These are phyloP conservation scores for Mylabris sibirica DNA, from an alignment of 2,888 invertebrate genomes.

Conservation along the genomic window DNA sequence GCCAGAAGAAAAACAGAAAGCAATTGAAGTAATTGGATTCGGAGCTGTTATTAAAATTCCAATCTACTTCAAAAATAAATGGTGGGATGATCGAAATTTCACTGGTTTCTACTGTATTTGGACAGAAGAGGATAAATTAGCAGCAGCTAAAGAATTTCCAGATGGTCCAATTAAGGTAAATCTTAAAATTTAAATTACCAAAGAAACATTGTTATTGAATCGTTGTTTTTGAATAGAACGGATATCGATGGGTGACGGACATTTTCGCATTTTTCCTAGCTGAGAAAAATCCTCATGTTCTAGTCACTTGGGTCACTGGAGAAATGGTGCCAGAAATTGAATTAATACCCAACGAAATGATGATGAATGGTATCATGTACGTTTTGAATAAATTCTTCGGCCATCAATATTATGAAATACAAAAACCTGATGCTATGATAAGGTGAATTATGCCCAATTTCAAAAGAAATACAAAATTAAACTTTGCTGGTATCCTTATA, in stretches of 20 bases:
- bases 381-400: conserved; percentile 65
- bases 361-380: conserved; percentile 62
- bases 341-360: conserved; percentile 63
- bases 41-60: conserved; percentile 43
- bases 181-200: not conserved
- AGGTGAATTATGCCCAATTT: conserved; percentile 44
- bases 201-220: not conserved
- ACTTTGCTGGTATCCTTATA: conserved; percentile 31
- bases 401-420: conserved; percentile 58
- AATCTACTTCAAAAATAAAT: conserved; percentile 39
- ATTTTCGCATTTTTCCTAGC: conserved; percentile 28
- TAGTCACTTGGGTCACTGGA: conserved; percentile 74
- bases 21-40: conserved; percentile 44
- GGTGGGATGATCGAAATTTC: conserved; percentile 38
- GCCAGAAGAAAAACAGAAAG: conserved; percentile 38
- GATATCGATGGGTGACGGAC: conserved; percentile 36
- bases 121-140: conserved; percentile 40
- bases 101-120: conserved; percentile 37
- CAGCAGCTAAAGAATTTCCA: conserved; percentile 46
- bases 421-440: conserved; percentile 56
- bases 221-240: conserved; percentile 28
- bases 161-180: conserved; percentile 42
- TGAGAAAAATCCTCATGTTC: conserved; percentile 64
- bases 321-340: conserved; percentile 70
- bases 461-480: conserved; percentile 11